A percentile compares a stretch with the other conserved stretches of the same genome.
Evolutionary conservation across 2,888 invertebrate species (phyloP).

Genomic region (Therioaphis trifolii): DNA sequence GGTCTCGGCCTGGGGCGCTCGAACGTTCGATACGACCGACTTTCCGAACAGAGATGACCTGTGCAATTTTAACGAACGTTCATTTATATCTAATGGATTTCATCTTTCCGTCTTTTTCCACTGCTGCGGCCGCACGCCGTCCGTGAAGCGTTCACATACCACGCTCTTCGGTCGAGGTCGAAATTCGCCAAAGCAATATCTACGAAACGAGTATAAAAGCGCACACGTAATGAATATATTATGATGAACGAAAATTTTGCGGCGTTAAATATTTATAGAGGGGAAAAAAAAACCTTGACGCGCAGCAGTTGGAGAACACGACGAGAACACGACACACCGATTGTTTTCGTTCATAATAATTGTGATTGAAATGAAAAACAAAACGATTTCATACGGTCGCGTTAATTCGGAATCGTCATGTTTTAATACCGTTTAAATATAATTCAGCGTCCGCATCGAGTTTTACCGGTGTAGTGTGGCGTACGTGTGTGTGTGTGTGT

Average conservation of each 20-base stretch:
- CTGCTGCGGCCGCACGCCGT: background rate
- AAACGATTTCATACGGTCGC: background rate
- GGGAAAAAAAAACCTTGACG: no score
- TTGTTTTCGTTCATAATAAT: no score
- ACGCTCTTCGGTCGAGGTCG: background rate
- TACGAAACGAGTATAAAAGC: background rate
- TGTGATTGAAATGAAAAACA: background rate
- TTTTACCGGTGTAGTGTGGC: no score
- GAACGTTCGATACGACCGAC: background rate
- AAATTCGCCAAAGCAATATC: background rate
- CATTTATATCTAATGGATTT: slow-evolving; percentile 12
- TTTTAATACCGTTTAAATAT: background rate
- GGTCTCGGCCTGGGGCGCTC: background rate
- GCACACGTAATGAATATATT: no score
- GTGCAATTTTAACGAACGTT: background rate
- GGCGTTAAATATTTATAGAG: no score
- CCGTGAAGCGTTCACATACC: background rate
- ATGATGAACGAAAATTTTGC: no score
- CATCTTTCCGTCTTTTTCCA: background rate
- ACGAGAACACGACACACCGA: no score
- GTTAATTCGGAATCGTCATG: background rate
- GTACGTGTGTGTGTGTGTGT: no score
- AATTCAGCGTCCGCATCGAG: no score
- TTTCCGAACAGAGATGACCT: background rate
- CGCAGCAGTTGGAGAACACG: no score